Evolutionary conservation across 2,113 vertebrate species (phyloP).

Genomic region (Nesoenas mayeri): DNA sequence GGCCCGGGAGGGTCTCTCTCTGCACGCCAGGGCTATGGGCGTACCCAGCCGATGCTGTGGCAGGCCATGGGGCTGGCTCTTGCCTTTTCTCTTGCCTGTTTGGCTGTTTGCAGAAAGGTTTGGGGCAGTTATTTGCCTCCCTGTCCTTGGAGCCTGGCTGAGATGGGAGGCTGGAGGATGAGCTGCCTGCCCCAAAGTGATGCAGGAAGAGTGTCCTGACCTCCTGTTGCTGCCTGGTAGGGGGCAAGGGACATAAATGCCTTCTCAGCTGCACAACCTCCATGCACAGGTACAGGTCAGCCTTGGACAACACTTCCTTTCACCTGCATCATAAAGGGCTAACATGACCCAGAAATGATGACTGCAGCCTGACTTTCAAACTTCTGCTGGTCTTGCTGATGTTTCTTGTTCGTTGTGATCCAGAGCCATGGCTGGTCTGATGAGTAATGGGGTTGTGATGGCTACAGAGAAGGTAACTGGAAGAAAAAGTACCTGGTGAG

Average conservation of each 20-base stretch:
- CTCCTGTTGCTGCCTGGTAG: background rate
- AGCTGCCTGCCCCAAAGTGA: background rate
- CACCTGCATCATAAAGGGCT: background rate
- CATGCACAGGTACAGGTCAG: background rate
- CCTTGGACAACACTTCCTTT: background rate
- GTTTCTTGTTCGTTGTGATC: background rate
- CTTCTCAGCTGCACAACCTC: background rate
- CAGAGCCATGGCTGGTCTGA: background rate
- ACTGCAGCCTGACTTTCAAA: background rate
- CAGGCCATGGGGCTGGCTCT: background rate
- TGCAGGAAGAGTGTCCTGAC: background rate
- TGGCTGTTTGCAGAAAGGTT: background rate
- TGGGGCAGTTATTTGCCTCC: background rate
- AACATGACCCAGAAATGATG: background rate
- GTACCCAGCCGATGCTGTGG: background rate
- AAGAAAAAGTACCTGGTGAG: background rate
- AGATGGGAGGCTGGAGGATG: rapidly evolving
- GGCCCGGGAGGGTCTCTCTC: background rate
- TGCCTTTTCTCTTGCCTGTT: background rate
- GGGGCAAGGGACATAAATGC: background rate
- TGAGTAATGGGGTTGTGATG: background rate
- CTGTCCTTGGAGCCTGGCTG: background rate
- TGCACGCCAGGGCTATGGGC: background rate
- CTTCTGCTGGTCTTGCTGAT: background rate
- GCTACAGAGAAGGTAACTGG: background rate